Evolutionary conservation across 2,113 vertebrate species (phyloP), one percentile per base, ranked within the genome.

Genomic region (Neotragus pygmaeus): DNA sequence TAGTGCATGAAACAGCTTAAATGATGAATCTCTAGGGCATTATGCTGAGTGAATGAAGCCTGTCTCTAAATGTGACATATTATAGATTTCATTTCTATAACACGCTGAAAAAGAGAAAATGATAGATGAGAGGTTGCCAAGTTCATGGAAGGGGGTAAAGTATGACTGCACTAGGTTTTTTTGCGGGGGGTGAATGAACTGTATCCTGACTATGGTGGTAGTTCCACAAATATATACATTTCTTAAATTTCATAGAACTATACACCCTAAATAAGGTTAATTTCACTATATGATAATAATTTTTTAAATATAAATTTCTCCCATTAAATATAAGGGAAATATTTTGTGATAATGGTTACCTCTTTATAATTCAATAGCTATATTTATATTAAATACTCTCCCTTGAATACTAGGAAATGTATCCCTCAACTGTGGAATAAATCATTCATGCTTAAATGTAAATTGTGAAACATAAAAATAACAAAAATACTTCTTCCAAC

Each of bases 361-460:
- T 90, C 64, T 86, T 88, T 91, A 64, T 82, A 75, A 82, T 75
- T 92, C 66, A 58, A 25, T 88, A 36, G 28, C 21, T 92, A 78
- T 36, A 93, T 51, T 94, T 94, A 81, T 39, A 58, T 62, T 57
- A 73, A 53, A 96, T 87, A 78, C 21, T 91, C 25, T 77, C 19
- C 27, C 43, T 95, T 47, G 45, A 90, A 94, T 90, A 95, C 80
- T n/a, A 95, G 77, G 84, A 93, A 91, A 27, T 66, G 4, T 95
- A 83, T 43, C 21, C 30, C 25, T 77, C 57, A 95, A 83, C 6
- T 43, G 19, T 86, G 16, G 45, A 80, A 91, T 88, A 90, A 91
- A 90, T 88, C 80, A 55, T 80, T 97, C 53, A 60, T 83, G 30
- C 47, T 91, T 96, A 77, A 96, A 83, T 91, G 58, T 94, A 84